Percentiles rank a stretch among this genome's conserved stretches.
phyloP scores from a whole-genome alignment of 2,888 invertebrate genomes.

The Lasioglossum oenotherae region DNA sequence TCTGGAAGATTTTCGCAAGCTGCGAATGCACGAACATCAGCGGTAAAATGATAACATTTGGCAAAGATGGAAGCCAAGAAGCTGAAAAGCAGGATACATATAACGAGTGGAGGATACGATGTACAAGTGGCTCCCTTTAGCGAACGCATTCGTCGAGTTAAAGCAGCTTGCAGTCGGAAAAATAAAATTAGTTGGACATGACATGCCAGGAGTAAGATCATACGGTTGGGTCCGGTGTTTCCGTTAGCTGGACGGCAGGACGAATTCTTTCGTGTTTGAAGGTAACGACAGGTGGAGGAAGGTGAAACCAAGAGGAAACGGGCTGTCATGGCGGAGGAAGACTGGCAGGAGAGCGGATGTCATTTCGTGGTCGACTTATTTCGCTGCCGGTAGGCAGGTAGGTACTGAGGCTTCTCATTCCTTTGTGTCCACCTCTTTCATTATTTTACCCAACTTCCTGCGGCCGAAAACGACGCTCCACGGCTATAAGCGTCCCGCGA shows the following conservation, averaged over 20 bases:
- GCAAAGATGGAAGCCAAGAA: background rate
- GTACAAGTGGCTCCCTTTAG: background rate
- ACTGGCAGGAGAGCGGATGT: conserved; percentile 79
- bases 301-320: conserved; percentile 69
- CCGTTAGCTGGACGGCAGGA: conserved; percentile 18
- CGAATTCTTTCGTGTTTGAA: conserved; percentile 53
- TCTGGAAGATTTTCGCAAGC: background rate
- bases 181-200: conserved; percentile 12
- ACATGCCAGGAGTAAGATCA: conserved; percentile 14
- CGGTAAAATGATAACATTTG: background rate
- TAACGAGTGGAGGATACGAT: background rate
- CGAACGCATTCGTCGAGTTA: conserved; percentile 18
- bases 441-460: conserved; percentile 78
- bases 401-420: conserved; percentile 72
- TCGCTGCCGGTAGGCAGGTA: conserved; percentile 69
- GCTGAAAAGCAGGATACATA: background rate
- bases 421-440: conserved; percentile 78
- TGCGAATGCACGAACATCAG: background rate
- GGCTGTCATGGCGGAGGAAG: conserved; percentile 47
- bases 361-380: conserved; percentile 84
- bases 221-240: background rate
- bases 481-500: conserved; percentile 29
- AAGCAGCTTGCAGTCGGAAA: conserved; percentile 10
- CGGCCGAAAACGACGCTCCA: conserved; percentile 64
- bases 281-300: conserved; percentile 70